Conservation (phyloP, 2,113 vertebrate genomes). For the Synodontis membranacea region DNA sequence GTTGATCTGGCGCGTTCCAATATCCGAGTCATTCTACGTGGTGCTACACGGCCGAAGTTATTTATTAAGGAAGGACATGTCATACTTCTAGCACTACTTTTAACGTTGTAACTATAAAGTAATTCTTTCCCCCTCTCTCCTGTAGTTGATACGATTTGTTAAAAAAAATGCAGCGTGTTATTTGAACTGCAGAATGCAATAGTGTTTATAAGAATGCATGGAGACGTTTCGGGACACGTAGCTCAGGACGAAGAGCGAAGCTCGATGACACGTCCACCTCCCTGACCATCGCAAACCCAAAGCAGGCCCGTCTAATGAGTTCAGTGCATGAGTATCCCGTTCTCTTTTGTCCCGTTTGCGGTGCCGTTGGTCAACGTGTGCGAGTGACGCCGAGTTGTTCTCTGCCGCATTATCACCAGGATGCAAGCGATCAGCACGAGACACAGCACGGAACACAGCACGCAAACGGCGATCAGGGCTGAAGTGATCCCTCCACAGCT, state of each 20-base stretch:
- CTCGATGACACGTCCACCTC: not conserved
- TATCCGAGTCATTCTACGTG: no score
- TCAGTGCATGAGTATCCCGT: not conserved
- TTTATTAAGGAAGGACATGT: no score
- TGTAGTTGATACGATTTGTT: no score
- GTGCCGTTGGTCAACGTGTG: not conserved
- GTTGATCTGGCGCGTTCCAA: not conserved
- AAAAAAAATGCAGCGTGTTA: no score
- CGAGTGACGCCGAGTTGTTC: not conserved
- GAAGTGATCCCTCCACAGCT: not conserved
- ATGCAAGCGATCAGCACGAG: not conserved
- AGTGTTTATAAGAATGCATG: no score
- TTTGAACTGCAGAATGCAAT: no score
- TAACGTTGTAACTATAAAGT: no score
- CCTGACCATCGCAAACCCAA: not conserved
- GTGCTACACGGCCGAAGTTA: no score
- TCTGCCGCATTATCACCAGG: not conserved
- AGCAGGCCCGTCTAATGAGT: no score
- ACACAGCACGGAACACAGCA: not conserved
- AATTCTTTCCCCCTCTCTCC: no score
- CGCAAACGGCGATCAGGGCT: not conserved
- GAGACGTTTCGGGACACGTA: not conserved
- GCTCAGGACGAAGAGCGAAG: not conserved
- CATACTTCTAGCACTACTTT: no score
- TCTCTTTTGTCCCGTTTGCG: fast-evolving